These are phyloP conservation scores for Synodontis membranacea DNA, from an alignment of 2,113 vertebrate species.

Conservation along the genomic window DNA sequence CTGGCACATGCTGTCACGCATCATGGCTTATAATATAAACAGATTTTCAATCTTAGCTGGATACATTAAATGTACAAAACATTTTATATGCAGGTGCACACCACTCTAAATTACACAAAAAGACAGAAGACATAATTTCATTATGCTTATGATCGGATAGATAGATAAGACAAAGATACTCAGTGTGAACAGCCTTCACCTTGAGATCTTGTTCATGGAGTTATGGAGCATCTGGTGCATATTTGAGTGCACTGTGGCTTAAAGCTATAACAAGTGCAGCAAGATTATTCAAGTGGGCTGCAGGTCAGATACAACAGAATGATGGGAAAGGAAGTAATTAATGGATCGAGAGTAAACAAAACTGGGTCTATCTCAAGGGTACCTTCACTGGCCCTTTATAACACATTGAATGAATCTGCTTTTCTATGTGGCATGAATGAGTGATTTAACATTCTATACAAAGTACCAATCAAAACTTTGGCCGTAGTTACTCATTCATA, in stretches of 20 bases:
- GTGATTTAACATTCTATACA: too few species aligned
- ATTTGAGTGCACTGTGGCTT: background rate
- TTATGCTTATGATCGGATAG: slow-evolving; percentile 5
- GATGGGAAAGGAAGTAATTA: background rate
- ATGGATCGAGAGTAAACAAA: background rate
- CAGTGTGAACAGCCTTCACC: background rate
- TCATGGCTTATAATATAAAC: slow-evolving; percentile 24
- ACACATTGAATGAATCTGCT: too few species aligned
- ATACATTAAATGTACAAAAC: slow-evolving; percentile 12
- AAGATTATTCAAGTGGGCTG: background rate
- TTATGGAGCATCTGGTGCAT: background rate
- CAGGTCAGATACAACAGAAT: background rate
- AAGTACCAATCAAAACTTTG: too few species aligned
- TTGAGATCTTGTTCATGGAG: background rate
- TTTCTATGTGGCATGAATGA: too few species aligned
- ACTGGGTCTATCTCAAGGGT: background rate
- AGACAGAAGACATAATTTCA: slow-evolving; percentile 24
- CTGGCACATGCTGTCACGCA: slow-evolving; percentile 3
- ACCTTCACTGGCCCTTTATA: background rate
- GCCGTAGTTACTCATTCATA: too few species aligned
- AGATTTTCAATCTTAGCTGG: background rate
- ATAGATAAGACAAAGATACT: background rate
- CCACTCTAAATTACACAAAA: slow-evolving; percentile 19
- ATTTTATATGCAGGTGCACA: slow-evolving; percentile 6
- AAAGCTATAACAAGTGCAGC: background rate